These are phyloP conservation scores for Nemopilema nomurai DNA, from an alignment of 30 jellyfish, hydroid and myxozoan genomes.

Conservation along the genomic window DNA sequence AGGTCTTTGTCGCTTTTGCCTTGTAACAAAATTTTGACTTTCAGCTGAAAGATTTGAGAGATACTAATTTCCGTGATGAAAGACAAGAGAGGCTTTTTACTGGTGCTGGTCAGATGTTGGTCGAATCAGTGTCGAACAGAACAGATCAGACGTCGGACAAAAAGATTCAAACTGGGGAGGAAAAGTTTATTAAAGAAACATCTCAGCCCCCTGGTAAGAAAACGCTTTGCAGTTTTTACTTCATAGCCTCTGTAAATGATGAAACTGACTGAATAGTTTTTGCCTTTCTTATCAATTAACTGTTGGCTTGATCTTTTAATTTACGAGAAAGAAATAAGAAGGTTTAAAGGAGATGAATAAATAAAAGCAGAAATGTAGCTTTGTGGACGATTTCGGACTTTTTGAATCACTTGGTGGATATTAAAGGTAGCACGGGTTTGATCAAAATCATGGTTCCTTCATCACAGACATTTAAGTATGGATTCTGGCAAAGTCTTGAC, in stretches of 20 bases:
- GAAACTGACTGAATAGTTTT: background rate
- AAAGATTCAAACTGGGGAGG: conserved; percentile 19
- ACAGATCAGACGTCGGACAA: conserved; percentile 14
- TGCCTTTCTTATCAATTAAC: background rate
- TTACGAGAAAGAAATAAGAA: background rate
- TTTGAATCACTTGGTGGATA: no score
- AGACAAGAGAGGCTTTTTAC: conserved; percentile 77
- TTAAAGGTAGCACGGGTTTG: no score
- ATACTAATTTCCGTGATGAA: conserved; percentile 59
- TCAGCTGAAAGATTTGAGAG: conserved; percentile 75
- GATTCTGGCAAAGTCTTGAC: no score
- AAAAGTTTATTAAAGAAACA: conserved; percentile 33
- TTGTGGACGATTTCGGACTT: no score
- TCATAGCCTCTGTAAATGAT: background rate
- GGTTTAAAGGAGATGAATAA: no score
- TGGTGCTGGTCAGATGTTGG: conserved; percentile 72
- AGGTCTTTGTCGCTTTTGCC: background rate
- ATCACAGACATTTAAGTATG: no score
- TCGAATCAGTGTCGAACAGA: conserved; percentile 10
- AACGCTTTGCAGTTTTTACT: background rate
- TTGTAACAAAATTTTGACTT: background rate
- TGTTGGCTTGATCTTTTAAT: no score
- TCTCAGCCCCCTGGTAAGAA: conserved; percentile 57
- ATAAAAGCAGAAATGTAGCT: no score
- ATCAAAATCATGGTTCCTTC: no score